A percentile compares a stretch with the other conserved stretches of the same genome.
Conservation (phyloP, 2,888 invertebrate species). For the Chironomus tentans region DNA sequence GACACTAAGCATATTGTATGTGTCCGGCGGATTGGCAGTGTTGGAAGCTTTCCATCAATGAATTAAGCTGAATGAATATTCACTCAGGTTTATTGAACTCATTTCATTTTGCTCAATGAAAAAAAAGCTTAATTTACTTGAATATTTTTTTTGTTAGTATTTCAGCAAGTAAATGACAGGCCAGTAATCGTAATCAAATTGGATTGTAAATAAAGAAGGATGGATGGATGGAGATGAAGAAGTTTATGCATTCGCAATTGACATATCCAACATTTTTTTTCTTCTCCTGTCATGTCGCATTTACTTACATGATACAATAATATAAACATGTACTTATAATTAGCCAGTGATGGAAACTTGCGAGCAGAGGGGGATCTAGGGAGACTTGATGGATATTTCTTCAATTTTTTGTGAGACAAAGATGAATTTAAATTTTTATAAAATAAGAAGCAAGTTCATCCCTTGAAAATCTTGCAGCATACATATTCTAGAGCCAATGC, state of each 20-base stretch:
- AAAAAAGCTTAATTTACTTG: not conserved
- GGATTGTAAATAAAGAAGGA: not conserved
- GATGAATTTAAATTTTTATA: too few relatives aligned
- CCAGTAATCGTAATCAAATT: not conserved
- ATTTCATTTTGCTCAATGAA: not conserved
- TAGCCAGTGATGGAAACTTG: too few relatives aligned
- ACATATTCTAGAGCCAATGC: too few relatives aligned
- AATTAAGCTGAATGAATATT: not conserved
- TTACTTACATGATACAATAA: not conserved
- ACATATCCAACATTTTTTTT: not conserved
- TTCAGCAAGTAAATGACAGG: not conserved
- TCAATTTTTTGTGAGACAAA: too few relatives aligned
- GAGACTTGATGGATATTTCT: too few relatives aligned
- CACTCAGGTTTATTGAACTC: constrained; percentile 21
- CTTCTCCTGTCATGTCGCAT: not conserved
- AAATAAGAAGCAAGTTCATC: too few relatives aligned
- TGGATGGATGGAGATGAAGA: too few relatives aligned
- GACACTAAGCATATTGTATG: constrained; percentile 20
- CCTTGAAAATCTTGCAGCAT: too few relatives aligned
- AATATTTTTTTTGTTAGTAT: too few relatives aligned
- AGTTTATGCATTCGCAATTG: not conserved
- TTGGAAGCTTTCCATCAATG: constrained; percentile 11
- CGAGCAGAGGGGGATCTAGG: too few relatives aligned
- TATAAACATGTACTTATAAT: too few relatives aligned
- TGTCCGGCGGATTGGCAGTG: constrained; percentile 9